Conservation (phyloP, 2,888 invertebrate species). For the Phengaris arion region DNA sequence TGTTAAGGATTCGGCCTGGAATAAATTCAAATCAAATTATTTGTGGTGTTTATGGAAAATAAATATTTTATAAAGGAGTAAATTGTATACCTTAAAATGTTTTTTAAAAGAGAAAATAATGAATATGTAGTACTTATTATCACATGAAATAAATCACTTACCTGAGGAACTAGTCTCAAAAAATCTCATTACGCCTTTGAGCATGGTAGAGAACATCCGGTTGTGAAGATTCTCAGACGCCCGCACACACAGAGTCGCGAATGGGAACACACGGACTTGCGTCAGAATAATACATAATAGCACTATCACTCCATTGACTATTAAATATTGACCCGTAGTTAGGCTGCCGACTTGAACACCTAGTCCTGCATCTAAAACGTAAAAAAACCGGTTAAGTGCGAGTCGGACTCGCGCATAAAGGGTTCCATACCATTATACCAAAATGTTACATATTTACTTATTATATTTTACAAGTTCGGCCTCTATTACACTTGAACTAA, state of each 20-base stretch:
- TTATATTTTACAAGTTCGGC: too few relatives aligned
- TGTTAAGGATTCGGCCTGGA: constrained; percentile 84
- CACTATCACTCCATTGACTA: constrained; percentile 81
- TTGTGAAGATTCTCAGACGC: constrained; percentile 85
- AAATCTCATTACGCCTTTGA: constrained; percentile 80
- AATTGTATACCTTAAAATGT: too few relatives aligned
- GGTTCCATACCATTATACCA: too few relatives aligned
- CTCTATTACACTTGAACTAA: too few relatives aligned
- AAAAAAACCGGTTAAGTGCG: not conserved
- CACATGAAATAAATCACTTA: constrained; percentile 38
- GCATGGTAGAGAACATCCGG: constrained; percentile 81
- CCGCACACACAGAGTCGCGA: constrained; percentile 81
- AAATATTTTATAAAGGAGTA: too few relatives aligned
- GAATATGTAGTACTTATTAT: too few relatives aligned
- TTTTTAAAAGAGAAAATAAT: too few relatives aligned
- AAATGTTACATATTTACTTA: too few relatives aligned
- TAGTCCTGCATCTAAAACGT: constrained; percentile 53
- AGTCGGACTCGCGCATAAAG: too few relatives aligned
- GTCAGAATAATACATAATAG: constrained; percentile 75
- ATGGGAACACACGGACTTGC: constrained; percentile 81
- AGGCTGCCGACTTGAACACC: constrained; percentile 61
- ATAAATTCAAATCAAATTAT: constrained; percentile 23
- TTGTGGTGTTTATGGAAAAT: not conserved
- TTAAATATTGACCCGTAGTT: constrained; percentile 76
- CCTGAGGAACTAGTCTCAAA: constrained; percentile 90